Percentiles rank a stretch among this genome's conserved stretches.
Evolutionary conservation across 2,113 vertebrate genomes (phyloP).

Genomic region (Scortum barcoo): DNA sequence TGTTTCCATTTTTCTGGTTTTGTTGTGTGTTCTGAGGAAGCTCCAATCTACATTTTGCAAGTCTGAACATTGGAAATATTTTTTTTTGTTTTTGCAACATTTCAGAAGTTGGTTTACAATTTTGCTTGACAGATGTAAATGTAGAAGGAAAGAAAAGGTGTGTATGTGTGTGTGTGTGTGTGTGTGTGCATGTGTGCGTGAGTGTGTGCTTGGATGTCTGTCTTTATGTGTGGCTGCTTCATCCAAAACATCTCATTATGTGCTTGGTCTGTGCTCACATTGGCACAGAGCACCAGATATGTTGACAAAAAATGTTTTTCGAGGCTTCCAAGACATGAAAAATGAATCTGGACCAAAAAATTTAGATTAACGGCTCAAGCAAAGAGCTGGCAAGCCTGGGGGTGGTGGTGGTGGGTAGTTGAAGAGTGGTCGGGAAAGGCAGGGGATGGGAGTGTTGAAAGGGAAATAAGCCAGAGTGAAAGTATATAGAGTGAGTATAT

Average conservation of each 20-base stretch:
- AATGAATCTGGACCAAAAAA: slow-evolving; percentile 65
- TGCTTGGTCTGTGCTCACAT: slow-evolving; percentile 59
- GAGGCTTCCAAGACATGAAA: slow-evolving; percentile 69
- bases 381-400: slow-evolving; percentile 52
- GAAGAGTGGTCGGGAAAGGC: slow-evolving; percentile 36
- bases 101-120: slow-evolving; percentile 25
- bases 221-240: slow-evolving; percentile 47
- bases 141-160: slow-evolving; percentile 14
- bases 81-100: slow-evolving; percentile 2
- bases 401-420: slow-evolving; percentile 44
- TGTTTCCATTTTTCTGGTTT: neutral
- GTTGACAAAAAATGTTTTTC: slow-evolving; percentile 71
- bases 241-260: slow-evolving; percentile 74
- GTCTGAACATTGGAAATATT: neutral
- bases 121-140: slow-evolving; percentile 21
- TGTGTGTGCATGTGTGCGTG: neutral
- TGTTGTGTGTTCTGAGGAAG: neutral
- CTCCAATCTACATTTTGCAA: neutral
- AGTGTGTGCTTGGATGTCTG: slow-evolving; percentile 18
- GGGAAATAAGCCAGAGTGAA: slow-evolving; percentile 31
- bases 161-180: neutral
- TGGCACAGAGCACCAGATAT: slow-evolving; percentile 62
- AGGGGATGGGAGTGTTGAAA: slow-evolving; percentile 26
- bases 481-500: slow-evolving; percentile 16
- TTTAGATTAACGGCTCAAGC: slow-evolving; percentile 63